These are phyloP conservation scores for Patella pellucida DNA, from an alignment of 2,888 invertebrate genomes.

Conservation along the genomic window DNA sequence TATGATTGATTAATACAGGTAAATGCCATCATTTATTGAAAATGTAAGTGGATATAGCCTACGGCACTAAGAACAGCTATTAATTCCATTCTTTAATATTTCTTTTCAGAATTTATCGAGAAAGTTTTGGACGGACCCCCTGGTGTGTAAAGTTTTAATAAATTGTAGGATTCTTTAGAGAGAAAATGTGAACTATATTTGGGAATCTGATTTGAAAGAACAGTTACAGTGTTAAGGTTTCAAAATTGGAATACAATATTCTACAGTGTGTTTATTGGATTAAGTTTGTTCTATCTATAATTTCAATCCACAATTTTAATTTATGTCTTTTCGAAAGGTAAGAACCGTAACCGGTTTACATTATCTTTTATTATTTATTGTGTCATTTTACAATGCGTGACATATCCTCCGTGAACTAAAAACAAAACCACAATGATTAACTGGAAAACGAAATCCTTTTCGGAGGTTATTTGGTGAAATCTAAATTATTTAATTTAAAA, in stretches of 20 bases:
- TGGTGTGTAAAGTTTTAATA: conserved; percentile 1
- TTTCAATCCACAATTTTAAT: neutral
- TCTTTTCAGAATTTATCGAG: conserved; percentile 93
- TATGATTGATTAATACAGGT: too few species aligned
- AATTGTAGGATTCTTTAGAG: neutral
- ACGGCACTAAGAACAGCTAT: too few species aligned
- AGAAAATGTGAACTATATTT: conserved; percentile 7
- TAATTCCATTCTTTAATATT: conserved; percentile 74
- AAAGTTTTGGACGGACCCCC: conserved; percentile 78
- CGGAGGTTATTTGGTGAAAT: too few species aligned
- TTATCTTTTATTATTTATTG: too few species aligned
- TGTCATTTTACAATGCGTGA: too few species aligned
- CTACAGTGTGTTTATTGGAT: conserved; percentile 5
- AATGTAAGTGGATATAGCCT: too few species aligned
- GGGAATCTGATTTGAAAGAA: conserved; percentile 8
- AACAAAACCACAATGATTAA: too few species aligned
- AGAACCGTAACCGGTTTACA: neutral
- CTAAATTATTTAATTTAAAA: too few species aligned
- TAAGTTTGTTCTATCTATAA: neutral
- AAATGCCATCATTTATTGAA: too few species aligned
- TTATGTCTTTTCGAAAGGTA: conserved; percentile 3
- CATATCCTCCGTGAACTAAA: too few species aligned
- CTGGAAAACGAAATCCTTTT: too few species aligned
- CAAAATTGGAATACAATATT: conserved; percentile 4
- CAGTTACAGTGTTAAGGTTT: neutral